phyloP scores from a whole-genome alignment of 1,140 invertebrate species.

The Trachymyrmex septentrionalis region DNA sequence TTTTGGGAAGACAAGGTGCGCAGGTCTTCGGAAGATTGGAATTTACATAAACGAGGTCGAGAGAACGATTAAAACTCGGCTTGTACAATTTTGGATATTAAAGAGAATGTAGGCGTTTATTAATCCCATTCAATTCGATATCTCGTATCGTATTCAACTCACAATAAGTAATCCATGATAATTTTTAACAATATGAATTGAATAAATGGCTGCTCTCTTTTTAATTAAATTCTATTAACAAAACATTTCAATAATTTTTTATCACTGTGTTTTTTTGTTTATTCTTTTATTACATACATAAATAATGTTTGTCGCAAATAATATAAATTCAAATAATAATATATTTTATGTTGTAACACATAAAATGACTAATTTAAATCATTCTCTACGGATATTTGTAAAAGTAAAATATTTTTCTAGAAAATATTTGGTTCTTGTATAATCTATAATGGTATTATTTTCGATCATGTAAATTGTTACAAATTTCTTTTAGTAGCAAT shows the following conservation, averaged over 20 bases:
- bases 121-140: not conserved
- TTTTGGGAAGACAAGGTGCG: slow-evolving; percentile 55
- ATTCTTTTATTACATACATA: not conserved
- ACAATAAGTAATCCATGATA: not conserved
- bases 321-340: not conserved
- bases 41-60: slow-evolving; percentile 58
- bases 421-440: slow-evolving; percentile 11
- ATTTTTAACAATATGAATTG: not conserved
- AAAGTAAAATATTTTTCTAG: not conserved
- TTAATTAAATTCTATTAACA: not conserved
- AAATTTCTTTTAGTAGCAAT: not conserved
- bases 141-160: not conserved
- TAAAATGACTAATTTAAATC: not conserved
- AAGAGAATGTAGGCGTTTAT: not conserved
- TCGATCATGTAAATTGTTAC: slow-evolving; percentile 10
- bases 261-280: not conserved
- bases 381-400: not conserved
- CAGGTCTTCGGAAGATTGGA: slow-evolving; percentile 44
- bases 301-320: not conserved
- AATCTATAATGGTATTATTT: not conserved
- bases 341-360: not conserved
- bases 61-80: slow-evolving; percentile 18
- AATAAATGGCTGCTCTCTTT: not conserved
- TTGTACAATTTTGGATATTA: slow-evolving; percentile 22
- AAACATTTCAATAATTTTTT: not conserved